Percentiles rank a stretch among this genome's conserved stretches.
Conservation (phyloP, 1,140 invertebrate species). For the Tyrophagus putrescentiae region DNA sequence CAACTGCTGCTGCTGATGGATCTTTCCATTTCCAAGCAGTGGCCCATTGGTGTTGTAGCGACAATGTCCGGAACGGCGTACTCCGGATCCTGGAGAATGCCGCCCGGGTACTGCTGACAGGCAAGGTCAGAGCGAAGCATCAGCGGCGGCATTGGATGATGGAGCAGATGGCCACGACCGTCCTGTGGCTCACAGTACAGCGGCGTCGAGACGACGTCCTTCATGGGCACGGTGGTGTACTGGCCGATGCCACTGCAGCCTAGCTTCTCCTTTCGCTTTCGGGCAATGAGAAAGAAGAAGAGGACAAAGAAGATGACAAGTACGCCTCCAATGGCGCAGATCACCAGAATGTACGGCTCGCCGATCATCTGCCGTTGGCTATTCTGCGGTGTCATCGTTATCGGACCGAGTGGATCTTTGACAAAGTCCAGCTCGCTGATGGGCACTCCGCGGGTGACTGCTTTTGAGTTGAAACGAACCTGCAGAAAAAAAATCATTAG, state of each 20-base stretch:
- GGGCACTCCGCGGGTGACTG: neutral
- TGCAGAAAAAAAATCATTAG: neutral
- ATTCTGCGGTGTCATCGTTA: neutral
- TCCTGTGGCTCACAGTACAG: constrained; percentile 20
- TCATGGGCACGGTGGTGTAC: constrained; percentile 8
- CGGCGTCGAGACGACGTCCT: constrained; percentile 4
- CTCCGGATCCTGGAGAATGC: constrained; percentile 21
- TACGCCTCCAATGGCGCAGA: neutral
- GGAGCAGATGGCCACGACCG: neutral
- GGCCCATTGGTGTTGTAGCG: neutral
- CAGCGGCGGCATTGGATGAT: neutral
- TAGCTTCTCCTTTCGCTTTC: constrained; percentile 11
- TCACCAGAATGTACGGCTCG: neutral
- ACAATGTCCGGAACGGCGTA: constrained; percentile 23
- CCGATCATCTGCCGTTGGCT: neutral
- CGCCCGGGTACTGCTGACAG: too few species aligned
- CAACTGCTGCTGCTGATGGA: too few species aligned
- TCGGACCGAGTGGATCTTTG: neutral
- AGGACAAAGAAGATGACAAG: neutral
- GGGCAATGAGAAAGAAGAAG: neutral
- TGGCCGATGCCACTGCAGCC: neutral
- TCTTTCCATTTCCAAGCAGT: too few species aligned
- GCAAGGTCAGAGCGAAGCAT: too few species aligned
- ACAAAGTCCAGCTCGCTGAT: constrained; percentile 6
- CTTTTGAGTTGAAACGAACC: neutral